phyloP scores from a whole-genome alignment of 2,113 vertebrate genomes.

The Notarius quadriscutis region DNA sequence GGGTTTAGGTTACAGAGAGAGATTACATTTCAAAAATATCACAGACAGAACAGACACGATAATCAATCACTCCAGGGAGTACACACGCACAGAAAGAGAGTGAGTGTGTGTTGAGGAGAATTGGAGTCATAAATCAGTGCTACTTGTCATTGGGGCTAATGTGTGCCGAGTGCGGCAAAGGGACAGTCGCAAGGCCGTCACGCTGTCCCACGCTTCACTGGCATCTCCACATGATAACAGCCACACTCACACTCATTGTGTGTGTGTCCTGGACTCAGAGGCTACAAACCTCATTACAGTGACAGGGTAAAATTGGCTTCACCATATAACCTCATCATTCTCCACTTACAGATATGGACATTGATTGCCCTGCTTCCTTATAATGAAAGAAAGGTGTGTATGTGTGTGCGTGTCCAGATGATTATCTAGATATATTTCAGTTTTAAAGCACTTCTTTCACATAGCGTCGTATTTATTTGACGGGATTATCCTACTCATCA shows the following conservation, averaged over 20 bases:
- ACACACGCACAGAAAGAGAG: conserved; percentile 21
- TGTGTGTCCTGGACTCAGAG: conserved; percentile 48
- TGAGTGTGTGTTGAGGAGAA: conserved; percentile 66
- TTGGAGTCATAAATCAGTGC: conserved; percentile 72
- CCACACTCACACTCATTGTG: conserved; percentile 47
- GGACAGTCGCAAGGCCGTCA: conserved; percentile 51
- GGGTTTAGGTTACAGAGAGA: conserved; percentile 65
- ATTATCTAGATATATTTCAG: conserved; percentile 20
- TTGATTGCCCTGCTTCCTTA: conserved; percentile 54
- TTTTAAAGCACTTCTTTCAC: conserved; percentile 6
- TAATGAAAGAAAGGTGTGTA: background rate
- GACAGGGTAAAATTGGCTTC: conserved; percentile 62
- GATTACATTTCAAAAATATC: conserved; percentile 68
- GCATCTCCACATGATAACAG: conserved; percentile 55
- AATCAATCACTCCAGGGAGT: conserved; percentile 72
- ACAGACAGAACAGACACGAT: conserved; percentile 72
- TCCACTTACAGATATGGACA: conserved; percentile 60
- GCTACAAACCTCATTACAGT: conserved; percentile 69
- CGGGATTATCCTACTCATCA: conserved; percentile 32
- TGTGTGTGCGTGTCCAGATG: background rate
- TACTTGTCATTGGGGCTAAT: conserved; percentile 65
- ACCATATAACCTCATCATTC: conserved; percentile 66
- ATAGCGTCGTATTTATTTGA: background rate
- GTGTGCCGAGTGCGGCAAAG: conserved; percentile 52
- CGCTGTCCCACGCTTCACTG: conserved; percentile 56